Percentiles rank a stretch among this genome's conserved stretches.
Evolutionary conservation across 2,113 vertebrate genomes (phyloP).

Genomic region (Muntiacus muntjak): DNA sequence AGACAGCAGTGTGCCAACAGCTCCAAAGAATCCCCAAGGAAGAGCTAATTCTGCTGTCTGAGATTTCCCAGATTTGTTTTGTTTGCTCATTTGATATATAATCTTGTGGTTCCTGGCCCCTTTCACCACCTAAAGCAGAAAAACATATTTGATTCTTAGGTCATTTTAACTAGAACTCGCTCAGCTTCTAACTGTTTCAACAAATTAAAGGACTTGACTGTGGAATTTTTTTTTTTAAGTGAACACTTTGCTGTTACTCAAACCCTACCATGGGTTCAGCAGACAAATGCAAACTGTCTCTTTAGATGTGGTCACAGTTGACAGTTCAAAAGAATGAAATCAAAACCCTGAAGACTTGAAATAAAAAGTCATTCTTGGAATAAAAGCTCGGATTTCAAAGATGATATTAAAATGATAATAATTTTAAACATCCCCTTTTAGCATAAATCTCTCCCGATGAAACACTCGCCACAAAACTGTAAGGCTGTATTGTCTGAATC

Average conservation of each 20-base stretch:
- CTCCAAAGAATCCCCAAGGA: not conserved
- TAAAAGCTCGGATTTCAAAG: slow-evolving; percentile 5
- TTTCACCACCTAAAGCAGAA: slow-evolving; percentile 50
- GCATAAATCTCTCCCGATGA: not conserved
- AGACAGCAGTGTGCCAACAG: not conserved
- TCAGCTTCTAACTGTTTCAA: slow-evolving; percentile 68
- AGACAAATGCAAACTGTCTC: not conserved
- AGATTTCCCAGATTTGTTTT: slow-evolving; percentile 16
- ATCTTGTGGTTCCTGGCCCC: slow-evolving; percentile 60
- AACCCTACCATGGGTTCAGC: not conserved
- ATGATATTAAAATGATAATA: not conserved
- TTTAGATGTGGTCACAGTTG: slow-evolving; percentile 40
- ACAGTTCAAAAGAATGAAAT: slow-evolving; percentile 33
- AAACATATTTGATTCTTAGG: slow-evolving; percentile 41
- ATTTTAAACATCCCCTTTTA: not conserved
- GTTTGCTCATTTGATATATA: slow-evolving; percentile 46
- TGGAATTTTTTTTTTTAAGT: slow-evolving; percentile 40
- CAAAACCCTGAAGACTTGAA: not conserved
- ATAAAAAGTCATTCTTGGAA: not conserved
- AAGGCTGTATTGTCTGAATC: slow-evolving; percentile 41
- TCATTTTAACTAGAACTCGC: slow-evolving; percentile 73
- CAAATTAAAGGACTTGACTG: slow-evolving; percentile 67
- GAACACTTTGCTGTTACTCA: slow-evolving; percentile 55
- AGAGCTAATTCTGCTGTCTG: not conserved
- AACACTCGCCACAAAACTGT: not conserved